These are phyloP conservation scores for Rambutsinella grinnellia DNA, from an alignment of 2,888 invertebrate species.

Conservation along the genomic window DNA sequence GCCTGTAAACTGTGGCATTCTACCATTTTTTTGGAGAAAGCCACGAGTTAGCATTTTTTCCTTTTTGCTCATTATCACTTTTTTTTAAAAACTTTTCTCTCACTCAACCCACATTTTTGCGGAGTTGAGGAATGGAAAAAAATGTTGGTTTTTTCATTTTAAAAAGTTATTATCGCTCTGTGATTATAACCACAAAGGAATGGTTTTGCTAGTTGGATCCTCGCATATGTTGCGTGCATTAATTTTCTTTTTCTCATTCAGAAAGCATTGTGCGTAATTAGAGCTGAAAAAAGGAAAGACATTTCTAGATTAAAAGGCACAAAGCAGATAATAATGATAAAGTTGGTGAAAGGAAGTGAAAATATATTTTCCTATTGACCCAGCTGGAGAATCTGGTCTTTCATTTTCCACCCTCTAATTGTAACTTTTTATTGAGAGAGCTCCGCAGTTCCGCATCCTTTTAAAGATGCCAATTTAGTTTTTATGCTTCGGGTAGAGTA, in stretches of 20 bases:
- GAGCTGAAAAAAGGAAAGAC: background rate
- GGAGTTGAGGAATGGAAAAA: background rate
- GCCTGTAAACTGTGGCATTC: background rate
- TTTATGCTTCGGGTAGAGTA: background rate
- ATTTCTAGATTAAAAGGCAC: background rate
- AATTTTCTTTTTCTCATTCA: background rate
- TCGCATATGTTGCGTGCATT: too few species aligned
- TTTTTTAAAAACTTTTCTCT: conserved; percentile 11
- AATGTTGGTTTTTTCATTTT: background rate
- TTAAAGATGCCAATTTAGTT: background rate
- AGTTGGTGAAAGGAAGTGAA: conserved; percentile 11
- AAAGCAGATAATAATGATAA: conserved; percentile 26
- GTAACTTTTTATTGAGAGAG: background rate
- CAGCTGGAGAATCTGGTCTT: background rate
- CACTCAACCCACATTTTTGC: conserved; percentile 15
- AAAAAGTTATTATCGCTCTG: background rate
- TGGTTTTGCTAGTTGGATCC: too few species aligned
- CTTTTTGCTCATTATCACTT: conserved; percentile 31
- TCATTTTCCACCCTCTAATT: background rate
- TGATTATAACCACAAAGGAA: too few species aligned
- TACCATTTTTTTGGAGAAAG: background rate
- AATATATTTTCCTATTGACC: conserved; percentile 27
- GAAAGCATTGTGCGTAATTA: background rate
- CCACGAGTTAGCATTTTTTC: conserved; percentile 12
- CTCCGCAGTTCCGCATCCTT: background rate